These are phyloP conservation scores for Lepus oiostolus DNA, from an alignment of 2,797 vertebrate species.

Conservation along the genomic window DNA sequence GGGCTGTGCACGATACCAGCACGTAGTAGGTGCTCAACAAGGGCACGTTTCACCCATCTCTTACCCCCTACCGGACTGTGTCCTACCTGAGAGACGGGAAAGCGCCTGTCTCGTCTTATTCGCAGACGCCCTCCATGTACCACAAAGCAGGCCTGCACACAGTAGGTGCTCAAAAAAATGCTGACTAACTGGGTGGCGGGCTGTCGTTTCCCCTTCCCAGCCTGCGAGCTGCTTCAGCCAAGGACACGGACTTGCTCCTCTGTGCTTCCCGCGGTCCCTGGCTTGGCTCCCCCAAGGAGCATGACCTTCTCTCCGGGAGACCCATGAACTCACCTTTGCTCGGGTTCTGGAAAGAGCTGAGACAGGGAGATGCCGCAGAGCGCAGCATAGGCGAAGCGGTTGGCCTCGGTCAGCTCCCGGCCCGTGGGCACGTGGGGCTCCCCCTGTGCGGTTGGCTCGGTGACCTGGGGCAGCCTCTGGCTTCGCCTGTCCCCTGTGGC, in stretches of 20 bases:
- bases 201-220: too few relatives aligned
- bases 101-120: not conserved
- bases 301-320: not conserved
- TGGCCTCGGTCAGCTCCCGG: slow-evolving; percentile 90
- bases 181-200: too few relatives aligned
- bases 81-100: not conserved
- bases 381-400: slow-evolving; percentile 93
- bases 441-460: slow-evolving; percentile 67
- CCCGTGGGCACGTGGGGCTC: slow-evolving; percentile 72
- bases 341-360: slow-evolving; percentile 91
- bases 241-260: not conserved
- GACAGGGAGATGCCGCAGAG: slow-evolving; percentile 93
- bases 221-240: not conserved
- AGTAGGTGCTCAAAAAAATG: not conserved
- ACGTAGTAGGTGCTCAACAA: not conserved
- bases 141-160: not conserved
- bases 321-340: slow-evolving; percentile 91
- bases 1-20: not conserved
- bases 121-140: not conserved
- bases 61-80: not conserved
- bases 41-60: not conserved
- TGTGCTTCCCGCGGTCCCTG: too few relatives aligned
- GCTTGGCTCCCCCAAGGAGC: not conserved
- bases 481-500: slow-evolving; percentile 28
- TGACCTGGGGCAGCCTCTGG: not conserved